phyloP scores from a whole-genome alignment of 2,888 invertebrate species.

The Epinotia brunnichana region DNA sequence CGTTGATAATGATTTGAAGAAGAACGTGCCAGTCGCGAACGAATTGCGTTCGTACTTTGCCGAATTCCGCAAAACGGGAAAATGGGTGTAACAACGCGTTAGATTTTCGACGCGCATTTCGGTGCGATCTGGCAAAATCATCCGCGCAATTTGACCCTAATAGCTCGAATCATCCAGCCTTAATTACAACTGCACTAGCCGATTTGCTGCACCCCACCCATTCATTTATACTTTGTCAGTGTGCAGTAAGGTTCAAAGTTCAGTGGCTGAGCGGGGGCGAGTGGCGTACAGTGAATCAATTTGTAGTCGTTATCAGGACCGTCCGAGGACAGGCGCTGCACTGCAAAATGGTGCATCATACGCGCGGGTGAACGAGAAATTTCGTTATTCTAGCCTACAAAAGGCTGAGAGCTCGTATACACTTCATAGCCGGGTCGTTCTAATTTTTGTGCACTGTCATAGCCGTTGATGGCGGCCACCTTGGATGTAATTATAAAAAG shows the following conservation, averaged over 20 bases:
- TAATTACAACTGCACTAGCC: slow-evolving; percentile 25
- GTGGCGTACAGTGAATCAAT: slow-evolving; percentile 39
- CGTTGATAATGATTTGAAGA: background rate
- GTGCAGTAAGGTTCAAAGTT: slow-evolving; percentile 1
- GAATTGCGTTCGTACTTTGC: too few relatives aligned
- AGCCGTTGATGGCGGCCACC: too few relatives aligned
- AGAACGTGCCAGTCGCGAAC: background rate
- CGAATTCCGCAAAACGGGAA: background rate
- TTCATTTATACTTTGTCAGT: background rate
- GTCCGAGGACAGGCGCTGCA: slow-evolving; percentile 13
- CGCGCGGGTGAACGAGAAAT: slow-evolving; percentile 13
- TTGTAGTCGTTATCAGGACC: slow-evolving; percentile 38
- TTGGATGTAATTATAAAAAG: too few relatives aligned
- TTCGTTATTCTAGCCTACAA: slow-evolving; percentile 1
- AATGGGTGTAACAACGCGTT: background rate
- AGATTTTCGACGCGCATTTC: background rate
- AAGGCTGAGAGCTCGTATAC: slow-evolving; percentile 3
- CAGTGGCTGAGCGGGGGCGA: background rate
- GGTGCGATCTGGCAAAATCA: slow-evolving; percentile 35
- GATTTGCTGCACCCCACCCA: background rate
- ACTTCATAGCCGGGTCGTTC: background rate
- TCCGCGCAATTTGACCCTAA: slow-evolving; percentile 25
- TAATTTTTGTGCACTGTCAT: too few relatives aligned
- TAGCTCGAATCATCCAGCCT: slow-evolving; percentile 34
- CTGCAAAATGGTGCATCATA: slow-evolving; percentile 29